These are phyloP conservation scores for Lasioglossum figueresi DNA, from an alignment of 2,888 invertebrate species.

Conservation along the genomic window DNA sequence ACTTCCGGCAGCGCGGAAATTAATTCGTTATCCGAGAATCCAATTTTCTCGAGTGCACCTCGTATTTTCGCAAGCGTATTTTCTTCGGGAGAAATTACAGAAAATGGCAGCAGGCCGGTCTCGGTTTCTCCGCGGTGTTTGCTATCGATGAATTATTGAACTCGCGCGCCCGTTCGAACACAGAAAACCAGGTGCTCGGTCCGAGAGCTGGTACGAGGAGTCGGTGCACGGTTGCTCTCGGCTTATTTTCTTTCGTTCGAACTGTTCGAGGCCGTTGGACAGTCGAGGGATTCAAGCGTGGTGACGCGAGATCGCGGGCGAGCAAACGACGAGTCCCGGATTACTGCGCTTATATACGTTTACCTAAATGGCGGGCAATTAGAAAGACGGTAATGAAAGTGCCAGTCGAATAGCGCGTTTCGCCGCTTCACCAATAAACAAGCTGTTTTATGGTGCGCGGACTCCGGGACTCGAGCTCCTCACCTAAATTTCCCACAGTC, in stretches of 20 bases:
- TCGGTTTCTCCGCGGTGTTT: slow-evolving; percentile 7
- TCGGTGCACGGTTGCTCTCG: not conserved
- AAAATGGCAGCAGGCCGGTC: not conserved
- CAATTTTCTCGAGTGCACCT: not conserved
- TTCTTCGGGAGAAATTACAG: not conserved
- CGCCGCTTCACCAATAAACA: slow-evolving; percentile 78
- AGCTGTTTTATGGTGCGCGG: slow-evolving; percentile 75
- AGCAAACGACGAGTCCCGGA: slow-evolving; percentile 65
- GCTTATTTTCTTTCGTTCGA: slow-evolving; percentile 52
- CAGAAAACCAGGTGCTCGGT: slow-evolving; percentile 14
- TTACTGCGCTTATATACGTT: slow-evolving; percentile 71
- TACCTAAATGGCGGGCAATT: slow-evolving; percentile 80
- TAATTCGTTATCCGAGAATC: not conserved
- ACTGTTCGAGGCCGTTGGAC: slow-evolving; percentile 40
- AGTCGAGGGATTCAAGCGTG: slow-evolving; percentile 41
- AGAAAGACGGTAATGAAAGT: slow-evolving; percentile 82
- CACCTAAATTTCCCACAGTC: slow-evolving; percentile 78
- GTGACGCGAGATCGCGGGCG: slow-evolving; percentile 62
- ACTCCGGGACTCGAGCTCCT: slow-evolving; percentile 69
- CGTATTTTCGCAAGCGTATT: not conserved
- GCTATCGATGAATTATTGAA: slow-evolving; percentile 8
- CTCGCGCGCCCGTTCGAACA: slow-evolving; percentile 5
- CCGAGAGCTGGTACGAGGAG: slow-evolving; percentile 9
- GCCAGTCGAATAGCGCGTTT: slow-evolving; percentile 79
- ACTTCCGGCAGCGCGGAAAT: not conserved